Evolutionary conservation across 2,113 vertebrate species (phyloP).

Genomic region (Nasalis larvatus): DNA sequence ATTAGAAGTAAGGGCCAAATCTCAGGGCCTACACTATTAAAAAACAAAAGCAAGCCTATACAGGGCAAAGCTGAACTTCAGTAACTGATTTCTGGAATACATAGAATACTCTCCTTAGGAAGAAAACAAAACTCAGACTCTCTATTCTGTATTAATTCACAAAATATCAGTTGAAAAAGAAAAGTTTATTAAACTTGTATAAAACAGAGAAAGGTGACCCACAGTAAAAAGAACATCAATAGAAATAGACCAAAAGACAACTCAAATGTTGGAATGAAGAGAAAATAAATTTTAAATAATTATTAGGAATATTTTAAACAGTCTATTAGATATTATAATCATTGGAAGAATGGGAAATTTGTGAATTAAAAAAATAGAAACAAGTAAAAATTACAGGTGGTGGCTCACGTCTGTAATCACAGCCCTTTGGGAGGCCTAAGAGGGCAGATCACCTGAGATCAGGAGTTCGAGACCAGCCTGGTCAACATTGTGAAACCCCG

Average conservation of each 20-base stretch:
- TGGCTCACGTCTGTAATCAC: too few relatives aligned
- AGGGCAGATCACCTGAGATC: too few relatives aligned
- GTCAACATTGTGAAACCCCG: too few relatives aligned
- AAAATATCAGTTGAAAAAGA: background rate
- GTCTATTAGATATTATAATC: background rate
- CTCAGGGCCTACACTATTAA: accelerated
- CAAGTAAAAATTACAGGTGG: too few relatives aligned
- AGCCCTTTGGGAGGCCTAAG: too few relatives aligned
- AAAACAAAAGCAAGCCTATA: background rate
- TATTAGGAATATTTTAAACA: background rate
- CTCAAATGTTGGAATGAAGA: background rate
- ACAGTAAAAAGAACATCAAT: background rate
- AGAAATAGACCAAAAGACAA: background rate
- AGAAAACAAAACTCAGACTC: background rate
- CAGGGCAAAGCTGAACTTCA: background rate
- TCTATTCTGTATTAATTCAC: background rate
- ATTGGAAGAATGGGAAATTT: background rate
- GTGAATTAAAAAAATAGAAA: background rate
- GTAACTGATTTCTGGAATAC: background rate
- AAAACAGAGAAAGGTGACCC: background rate
- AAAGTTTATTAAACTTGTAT: background rate
- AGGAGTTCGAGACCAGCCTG: too few relatives aligned
- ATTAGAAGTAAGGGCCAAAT: background rate
- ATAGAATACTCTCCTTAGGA: background rate
- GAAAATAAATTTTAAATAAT: background rate